A percentile compares a stretch with the other conserved stretches of the same genome.
Evolutionary conservation across 2,797 vertebrate genomes (phyloP).

Genomic region (Vultur gryphus): DNA sequence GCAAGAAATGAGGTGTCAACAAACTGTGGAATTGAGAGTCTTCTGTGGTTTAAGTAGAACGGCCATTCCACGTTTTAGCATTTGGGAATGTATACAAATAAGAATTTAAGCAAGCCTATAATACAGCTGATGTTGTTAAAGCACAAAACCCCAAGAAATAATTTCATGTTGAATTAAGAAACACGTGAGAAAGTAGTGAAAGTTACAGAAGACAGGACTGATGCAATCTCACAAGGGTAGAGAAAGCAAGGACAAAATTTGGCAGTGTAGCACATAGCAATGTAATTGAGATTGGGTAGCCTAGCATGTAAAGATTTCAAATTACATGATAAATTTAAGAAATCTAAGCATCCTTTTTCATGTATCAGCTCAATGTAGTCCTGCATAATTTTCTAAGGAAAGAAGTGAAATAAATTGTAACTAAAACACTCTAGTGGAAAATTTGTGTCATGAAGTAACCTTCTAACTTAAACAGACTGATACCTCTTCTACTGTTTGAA

Average conservation of each 20-base stretch:
- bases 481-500: neutral
- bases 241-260: neutral
- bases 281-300: neutral
- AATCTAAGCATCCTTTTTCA: neutral
- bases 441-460: neutral
- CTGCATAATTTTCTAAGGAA: neutral
- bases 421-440: neutral
- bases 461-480: neutral
- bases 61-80: neutral
- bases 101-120: neutral
- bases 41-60: neutral
- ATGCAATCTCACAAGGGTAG: neutral
- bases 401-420: neutral
- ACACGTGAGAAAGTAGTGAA: neutral
- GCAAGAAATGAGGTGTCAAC: neutral
- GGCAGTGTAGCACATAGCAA: neutral
- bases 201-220: neutral
- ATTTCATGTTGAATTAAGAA: neutral
- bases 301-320: neutral
- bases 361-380: neutral
- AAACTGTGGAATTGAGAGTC: neutral
- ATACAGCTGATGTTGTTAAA: neutral
- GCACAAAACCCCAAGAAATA: neutral
- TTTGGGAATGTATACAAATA: neutral
- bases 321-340: neutral